A percentile compares a stretch with the other conserved stretches of the same genome.
Evolutionary conservation across 2,888 invertebrate species (phyloP).

Genomic region (Coelogynopora nodosa): DNA sequence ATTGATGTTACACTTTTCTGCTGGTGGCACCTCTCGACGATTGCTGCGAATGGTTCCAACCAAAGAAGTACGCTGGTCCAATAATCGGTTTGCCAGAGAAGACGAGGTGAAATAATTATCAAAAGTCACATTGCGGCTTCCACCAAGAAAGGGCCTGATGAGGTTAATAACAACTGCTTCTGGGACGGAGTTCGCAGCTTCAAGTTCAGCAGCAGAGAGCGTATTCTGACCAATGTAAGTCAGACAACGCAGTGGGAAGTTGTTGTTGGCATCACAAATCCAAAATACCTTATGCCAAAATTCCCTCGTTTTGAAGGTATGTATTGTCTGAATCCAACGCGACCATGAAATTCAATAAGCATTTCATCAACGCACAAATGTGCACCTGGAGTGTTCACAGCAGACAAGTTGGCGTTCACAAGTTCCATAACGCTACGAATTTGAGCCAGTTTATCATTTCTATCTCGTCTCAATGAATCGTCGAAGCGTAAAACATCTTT

Average conservation of each 20-base stretch:
- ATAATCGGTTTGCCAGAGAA: too few relatives aligned
- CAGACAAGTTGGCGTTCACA: not conserved
- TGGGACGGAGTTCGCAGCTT: not conserved
- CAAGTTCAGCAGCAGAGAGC: not conserved
- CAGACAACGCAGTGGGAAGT: not conserved
- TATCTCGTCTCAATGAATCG: not conserved
- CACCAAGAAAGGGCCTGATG: not conserved
- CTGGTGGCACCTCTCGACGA: too few relatives aligned
- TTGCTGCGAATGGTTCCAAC: too few relatives aligned
- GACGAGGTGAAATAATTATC: too few relatives aligned
- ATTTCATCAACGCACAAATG: not conserved
- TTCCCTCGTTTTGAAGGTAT: not conserved
- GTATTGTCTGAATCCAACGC: not conserved
- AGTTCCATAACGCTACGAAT: not conserved
- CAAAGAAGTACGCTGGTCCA: too few relatives aligned
- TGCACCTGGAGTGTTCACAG: not conserved
- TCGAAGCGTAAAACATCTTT: not conserved
- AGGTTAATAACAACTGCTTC: not conserved
- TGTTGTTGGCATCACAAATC: not conserved
- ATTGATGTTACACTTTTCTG: too few relatives aligned
- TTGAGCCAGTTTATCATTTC: not conserved
- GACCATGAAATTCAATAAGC: not conserved
- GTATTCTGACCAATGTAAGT: not conserved
- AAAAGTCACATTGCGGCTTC: too few relatives aligned
- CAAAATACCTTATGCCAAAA: not conserved